These are phyloP conservation scores for Sparidentex hasta DNA, from an alignment of 2,797 vertebrate genomes.

Conservation along the genomic window DNA sequence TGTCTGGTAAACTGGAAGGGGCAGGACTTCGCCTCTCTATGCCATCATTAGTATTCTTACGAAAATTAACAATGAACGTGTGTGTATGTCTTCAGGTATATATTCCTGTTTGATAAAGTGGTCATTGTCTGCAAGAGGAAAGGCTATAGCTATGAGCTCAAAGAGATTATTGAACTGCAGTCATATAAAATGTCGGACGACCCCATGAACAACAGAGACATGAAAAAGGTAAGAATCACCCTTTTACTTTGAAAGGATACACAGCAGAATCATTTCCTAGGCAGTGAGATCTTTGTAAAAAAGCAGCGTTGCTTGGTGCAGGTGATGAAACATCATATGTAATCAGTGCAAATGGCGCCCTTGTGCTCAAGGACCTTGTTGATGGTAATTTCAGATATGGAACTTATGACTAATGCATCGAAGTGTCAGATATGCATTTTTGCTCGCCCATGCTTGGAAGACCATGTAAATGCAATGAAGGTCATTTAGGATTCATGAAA, in stretches of 20 bases:
- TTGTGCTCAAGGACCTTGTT: constrained; percentile 65
- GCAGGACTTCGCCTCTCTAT: too few relatives aligned
- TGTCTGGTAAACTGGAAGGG: too few relatives aligned
- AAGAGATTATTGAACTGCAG: constrained; percentile 96
- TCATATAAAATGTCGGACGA: constrained; percentile 97
- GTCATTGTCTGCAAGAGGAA: constrained; percentile 98
- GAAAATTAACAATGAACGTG: neutral
- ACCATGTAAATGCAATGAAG: constrained; percentile 67
- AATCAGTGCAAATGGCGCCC: constrained; percentile 66
- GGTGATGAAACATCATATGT: constrained; percentile 34
- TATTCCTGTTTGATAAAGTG: constrained; percentile 99
- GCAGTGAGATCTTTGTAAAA: constrained; percentile 25
- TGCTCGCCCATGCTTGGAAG: constrained; percentile 67
- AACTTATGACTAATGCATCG: constrained; percentile 65
- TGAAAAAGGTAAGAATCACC: constrained; percentile 91
- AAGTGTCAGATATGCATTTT: constrained; percentile 56
- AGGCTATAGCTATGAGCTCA: constrained; percentile 97
- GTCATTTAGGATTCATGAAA: constrained; percentile 71
- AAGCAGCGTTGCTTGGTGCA: neutral
- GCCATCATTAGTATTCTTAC: too few relatives aligned
- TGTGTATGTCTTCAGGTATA: constrained; percentile 87
- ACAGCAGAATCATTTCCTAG: neutral
- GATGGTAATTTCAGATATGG: constrained; percentile 72
- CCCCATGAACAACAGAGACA: constrained; percentile 97
- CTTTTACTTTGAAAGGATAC: neutral